These are phyloP conservation scores for Muscidifurax raptorellus DNA, from an alignment of 1,140 invertebrate species.

Conservation along the genomic window DNA sequence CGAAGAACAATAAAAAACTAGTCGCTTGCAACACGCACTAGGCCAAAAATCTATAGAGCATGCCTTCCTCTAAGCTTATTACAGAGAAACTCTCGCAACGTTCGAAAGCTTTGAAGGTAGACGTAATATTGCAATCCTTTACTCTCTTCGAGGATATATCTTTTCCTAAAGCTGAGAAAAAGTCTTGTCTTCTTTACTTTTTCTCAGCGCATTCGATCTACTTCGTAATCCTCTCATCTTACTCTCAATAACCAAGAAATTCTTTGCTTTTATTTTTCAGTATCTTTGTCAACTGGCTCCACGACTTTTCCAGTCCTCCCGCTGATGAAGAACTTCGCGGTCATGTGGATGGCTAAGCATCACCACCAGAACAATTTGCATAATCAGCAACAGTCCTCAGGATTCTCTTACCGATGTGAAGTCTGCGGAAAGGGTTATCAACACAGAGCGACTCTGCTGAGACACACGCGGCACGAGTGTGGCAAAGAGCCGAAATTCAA, in stretches of 20 bases:
- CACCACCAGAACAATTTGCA: constrained; percentile 68
- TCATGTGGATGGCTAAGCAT: constrained; percentile 67
- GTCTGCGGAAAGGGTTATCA: constrained; percentile 78
- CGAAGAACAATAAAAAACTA: background rate
- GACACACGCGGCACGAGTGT: constrained; percentile 78
- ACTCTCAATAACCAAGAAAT: too few relatives aligned
- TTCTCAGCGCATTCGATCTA: background rate
- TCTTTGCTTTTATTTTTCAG: background rate
- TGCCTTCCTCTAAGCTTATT: background rate
- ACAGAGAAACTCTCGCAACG: background rate
- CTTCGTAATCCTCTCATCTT: too few relatives aligned
- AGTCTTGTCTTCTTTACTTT: background rate
- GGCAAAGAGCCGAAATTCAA: constrained; percentile 79
- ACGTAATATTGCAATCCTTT: background rate
- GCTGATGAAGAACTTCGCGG: constrained; percentile 64
- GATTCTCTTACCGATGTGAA: constrained; percentile 73
- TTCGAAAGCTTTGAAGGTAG: background rate
- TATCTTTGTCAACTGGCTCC: background rate
- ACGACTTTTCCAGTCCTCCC: constrained; percentile 29
- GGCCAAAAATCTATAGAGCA: background rate
- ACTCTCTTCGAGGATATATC: background rate
- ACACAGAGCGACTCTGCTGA: constrained; percentile 77
- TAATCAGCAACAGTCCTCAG: background rate
- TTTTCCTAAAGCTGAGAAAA: background rate
- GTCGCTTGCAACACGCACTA: background rate